Base-by-base conservation (phyloP, 2,797 vertebrate species). In the Channallabes apus region DNA sequence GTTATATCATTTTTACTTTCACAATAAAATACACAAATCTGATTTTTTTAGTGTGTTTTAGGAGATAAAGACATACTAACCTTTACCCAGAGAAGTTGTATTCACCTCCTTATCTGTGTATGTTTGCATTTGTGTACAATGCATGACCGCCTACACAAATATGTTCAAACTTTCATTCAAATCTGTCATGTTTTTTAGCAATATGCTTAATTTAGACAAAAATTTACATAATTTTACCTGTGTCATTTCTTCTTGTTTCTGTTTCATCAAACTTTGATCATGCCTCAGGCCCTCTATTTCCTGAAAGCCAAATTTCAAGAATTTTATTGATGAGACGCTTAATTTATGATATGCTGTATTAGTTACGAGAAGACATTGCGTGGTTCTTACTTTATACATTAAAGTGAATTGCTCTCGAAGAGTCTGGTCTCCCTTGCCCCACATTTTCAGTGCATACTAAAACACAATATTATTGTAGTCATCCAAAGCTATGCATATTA, bases 231-330 rank as follows among this genome's bases (percentile, higher is more conserved):
- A 54, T 17, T 1, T 73, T 88, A 93, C 91, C 88, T 92, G 89
- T n/a, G 82, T 89, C 85, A 93, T 86, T 84, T 87, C 86, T 0
- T 89, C 80, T 76, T 90, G 91, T 85, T 90, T 89, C 85, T 90
- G 87, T 89, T 87, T 77, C 87, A 90, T 89, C 84, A 88, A 80
- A 84, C 86, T 80, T 91, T 91, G 90, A 73, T 92, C 90, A 87
- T 73, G 20, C 80, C 79, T 82, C 62, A 91, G 62, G 22, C 20
- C 76, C 73, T 90, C 85, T 59, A 90, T 79, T 41, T 92, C 89
- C 92, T 92, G 71, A 65, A 89, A 65, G 12, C 46, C 46, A 51
- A 80, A 86, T 64, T 41, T 35, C 71, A 20, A 64, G 9, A 1
- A 51, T 64, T 32, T 72, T 61, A 61, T 46, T 38, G 11, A 22